Percentiles rank a stretch among this genome's conserved stretches.
Conservation (phyloP, 2,888 invertebrate species). For the Plebejus argus region DNA sequence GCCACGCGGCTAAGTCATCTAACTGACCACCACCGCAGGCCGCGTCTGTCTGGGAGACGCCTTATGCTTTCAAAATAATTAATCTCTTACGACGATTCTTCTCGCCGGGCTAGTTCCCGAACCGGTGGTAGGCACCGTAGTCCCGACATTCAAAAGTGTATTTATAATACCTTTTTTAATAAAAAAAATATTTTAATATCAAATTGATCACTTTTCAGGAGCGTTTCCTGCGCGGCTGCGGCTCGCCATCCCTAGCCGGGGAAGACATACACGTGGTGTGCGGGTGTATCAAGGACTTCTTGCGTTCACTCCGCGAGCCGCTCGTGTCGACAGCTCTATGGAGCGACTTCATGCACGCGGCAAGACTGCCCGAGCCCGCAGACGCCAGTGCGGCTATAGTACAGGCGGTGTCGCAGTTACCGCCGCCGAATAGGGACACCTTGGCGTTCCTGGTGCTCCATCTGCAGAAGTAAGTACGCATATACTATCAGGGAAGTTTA, state of each 20-base stretch:
- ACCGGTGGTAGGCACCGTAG: too few species aligned
- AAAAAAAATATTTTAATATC: too few species aligned
- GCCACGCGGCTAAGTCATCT: too few species aligned
- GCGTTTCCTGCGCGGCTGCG: constrained; percentile 92
- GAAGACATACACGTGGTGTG: constrained; percentile 94
- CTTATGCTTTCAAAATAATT: too few species aligned
- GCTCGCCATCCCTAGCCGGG: constrained; percentile 87
- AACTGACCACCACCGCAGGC: too few species aligned
- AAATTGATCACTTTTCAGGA: constrained; percentile 70
- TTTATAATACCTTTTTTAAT: too few species aligned
- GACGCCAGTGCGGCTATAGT: constrained; percentile 84
- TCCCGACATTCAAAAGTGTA: too few species aligned
- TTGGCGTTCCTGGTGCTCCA: constrained; percentile 95
- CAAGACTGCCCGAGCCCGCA: constrained; percentile 75
- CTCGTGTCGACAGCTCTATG: constrained; percentile 91
- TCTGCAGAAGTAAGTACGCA: constrained; percentile 84
- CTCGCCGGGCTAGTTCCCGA: too few species aligned
- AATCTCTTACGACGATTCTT: too few species aligned
- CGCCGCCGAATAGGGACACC: constrained; percentile 96
- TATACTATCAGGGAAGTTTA: too few species aligned
- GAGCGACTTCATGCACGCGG: constrained; percentile 89
- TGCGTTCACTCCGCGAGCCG: constrained; percentile 93
- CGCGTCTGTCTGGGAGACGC: too few species aligned
- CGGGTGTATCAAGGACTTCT: constrained; percentile 96
- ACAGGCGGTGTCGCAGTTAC: constrained; percentile 91